Base-by-base conservation (phyloP, 1,140 invertebrate species). In the Calliphora vicina region DNA sequence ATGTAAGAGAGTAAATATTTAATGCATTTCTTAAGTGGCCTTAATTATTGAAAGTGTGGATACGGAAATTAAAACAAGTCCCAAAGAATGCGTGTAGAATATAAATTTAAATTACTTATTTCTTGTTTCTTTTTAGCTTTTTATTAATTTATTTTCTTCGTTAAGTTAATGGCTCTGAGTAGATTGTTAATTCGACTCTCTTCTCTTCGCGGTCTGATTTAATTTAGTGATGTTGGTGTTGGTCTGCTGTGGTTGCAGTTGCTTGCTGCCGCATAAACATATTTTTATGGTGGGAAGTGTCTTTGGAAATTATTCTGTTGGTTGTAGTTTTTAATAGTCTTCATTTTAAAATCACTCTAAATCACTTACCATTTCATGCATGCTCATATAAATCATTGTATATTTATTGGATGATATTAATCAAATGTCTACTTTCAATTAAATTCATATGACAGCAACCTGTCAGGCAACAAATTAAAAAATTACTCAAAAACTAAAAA, bases 401-500 rank as follows among this genome's bases (percentile, higher is more conserved):
- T 78, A 78, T 78, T 78, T 78, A 78, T 78, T 78, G n/a, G 74
- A 25, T 43, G 35, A 43, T 78, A 78, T 78, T 88, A 88, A 88
- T 88, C 88, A 88, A 88, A 88, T 88, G 87, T 88, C 87, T 88
- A 88, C 88, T 88, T 88, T 88, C 87, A 88, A 88, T 88, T 88
- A 88, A 88, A 88, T 88, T 88, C 88, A 88, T 88, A 88, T 88
- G 87, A 88, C 87, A 88, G 87, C 87, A 82, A 86, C 87, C 87
- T 88, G 87, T 88, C 87, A 88, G 86, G 88, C 83, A 87, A 88
- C 87, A 88, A 88, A 88, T 88, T 88, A 88, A 88, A 88, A 87
- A 88, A 88, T 88, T 88, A 87, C 88, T 88, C 88, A 81, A 57
- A 81, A 81, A 8, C 25, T 27, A 12, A 57, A 80, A 57, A 61